Evolutionary conservation across 2,797 vertebrate genomes (phyloP).

Genomic region (Hydrophis major): DNA sequence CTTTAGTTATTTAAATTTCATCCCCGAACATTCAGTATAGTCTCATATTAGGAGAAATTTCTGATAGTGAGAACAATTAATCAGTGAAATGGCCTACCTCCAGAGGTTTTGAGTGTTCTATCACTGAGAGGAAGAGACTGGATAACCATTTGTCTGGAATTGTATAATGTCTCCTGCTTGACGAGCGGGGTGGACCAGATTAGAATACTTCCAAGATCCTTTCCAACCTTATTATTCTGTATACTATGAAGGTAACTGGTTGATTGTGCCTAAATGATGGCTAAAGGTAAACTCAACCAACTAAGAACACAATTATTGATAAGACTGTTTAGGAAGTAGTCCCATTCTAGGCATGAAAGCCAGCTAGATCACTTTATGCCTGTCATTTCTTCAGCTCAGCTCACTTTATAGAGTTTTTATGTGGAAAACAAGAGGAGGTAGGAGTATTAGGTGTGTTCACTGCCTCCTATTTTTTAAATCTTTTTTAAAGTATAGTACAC

Average conservation of each 20-base stretch:
- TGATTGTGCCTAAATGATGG: not conserved
- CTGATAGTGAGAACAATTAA: not conserved
- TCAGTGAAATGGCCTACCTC: not conserved
- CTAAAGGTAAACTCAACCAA: not conserved
- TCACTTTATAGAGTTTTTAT: not conserved
- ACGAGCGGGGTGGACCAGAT: not conserved
- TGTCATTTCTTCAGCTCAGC: not conserved
- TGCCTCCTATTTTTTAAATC: not conserved
- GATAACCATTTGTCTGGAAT: not conserved
- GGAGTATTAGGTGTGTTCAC: not conserved
- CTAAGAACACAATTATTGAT: not conserved
- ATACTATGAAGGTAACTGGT: not conserved
- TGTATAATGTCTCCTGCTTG: not conserved
- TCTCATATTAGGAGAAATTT: not conserved
- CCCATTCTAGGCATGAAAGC: not conserved
- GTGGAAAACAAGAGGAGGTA: not conserved
- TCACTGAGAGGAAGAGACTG: not conserved
- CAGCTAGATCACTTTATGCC: not conserved
- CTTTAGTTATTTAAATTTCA: not conserved
- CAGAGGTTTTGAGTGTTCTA: not conserved
- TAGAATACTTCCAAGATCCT: not conserved
- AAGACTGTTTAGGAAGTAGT: not conserved
- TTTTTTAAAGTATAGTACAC: not conserved
- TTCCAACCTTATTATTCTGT: not conserved
- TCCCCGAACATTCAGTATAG: not conserved